Conservation (phyloP, 2,888 invertebrate species). For the Xestoiulus laeticollis region DNA sequence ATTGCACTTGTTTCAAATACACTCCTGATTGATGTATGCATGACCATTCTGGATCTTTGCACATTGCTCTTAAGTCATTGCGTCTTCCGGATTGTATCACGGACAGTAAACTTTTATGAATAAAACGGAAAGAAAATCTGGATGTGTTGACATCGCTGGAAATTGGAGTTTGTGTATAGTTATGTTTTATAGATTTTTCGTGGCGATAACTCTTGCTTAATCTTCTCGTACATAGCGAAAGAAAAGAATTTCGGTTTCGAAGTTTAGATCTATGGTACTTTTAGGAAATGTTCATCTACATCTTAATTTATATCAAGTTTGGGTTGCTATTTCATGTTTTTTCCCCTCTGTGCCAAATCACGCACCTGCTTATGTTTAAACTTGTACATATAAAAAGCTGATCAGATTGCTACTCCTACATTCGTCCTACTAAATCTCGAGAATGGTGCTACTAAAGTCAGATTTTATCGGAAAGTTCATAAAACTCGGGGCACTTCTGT, state of each 20-base stretch:
- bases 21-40: neutral
- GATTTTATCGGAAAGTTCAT: conserved; percentile 34
- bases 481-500: neutral
- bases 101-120: neutral
- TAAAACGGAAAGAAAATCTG: neutral
- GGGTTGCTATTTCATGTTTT: neutral
- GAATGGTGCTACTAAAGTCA: conserved; percentile 11
- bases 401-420: conserved; percentile 29
- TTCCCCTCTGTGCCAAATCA: neutral
- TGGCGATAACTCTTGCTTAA: too few species aligned
- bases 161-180: too few species aligned
- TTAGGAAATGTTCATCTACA: neutral
- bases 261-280: neutral
- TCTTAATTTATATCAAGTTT: neutral
- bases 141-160: too few species aligned
- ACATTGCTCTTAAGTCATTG: neutral
- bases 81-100: neutral
- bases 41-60: neutral
- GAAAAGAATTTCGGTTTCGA: neutral
- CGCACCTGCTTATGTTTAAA: neutral
- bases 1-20: neutral
- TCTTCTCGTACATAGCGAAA: too few species aligned
- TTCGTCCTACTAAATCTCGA: conserved; percentile 15
- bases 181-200: too few species aligned
- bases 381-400: neutral